These are phyloP conservation scores for Chrysomallon squamiferum DNA, from an alignment of 1,140 invertebrate species.

Conservation along the genomic window DNA sequence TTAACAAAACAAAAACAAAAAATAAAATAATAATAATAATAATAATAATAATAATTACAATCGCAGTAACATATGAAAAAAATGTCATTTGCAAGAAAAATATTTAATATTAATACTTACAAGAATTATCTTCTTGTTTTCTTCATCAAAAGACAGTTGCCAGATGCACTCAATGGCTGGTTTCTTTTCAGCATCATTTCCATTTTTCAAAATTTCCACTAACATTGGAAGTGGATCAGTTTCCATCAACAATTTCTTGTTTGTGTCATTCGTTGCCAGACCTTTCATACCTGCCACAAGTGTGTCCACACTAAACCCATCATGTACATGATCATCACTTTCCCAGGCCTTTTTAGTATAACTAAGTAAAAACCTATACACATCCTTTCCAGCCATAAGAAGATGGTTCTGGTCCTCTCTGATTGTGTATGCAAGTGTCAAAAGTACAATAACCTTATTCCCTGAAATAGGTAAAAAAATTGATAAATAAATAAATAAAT, in stretches of 20 bases:
- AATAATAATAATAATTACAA: no score
- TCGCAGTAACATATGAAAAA: no score
- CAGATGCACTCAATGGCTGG: conserved; percentile 18
- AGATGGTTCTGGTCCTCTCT: conserved; percentile 31
- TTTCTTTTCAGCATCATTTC: conserved; percentile 18
- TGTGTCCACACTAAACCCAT: conserved; percentile 28
- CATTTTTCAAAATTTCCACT: conserved; percentile 14
- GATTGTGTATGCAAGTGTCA: conserved; percentile 34
- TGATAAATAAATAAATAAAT: no score
- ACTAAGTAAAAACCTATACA: conserved; percentile 26
- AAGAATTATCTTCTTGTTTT: conserved; percentile 9
- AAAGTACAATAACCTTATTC: conserved; percentile 23
- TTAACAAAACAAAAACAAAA: no score
- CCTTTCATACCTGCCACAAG: conserved; percentile 29
- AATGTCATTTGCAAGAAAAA: no score
- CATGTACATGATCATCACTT: conserved; percentile 11
- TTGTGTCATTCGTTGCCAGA: conserved; percentile 32
- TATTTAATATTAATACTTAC: no score
- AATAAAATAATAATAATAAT: no score
- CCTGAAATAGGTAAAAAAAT: no score
- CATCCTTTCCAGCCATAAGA: conserved; percentile 18
- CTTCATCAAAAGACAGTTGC: conserved; percentile 24
- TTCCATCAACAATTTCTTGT: conserved; percentile 34
- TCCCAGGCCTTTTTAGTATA: conserved; percentile 16
- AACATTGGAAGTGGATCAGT: conserved; percentile 16